Conservation (phyloP, 2,113 vertebrate genomes). For the Phrynocephalus versicolor region DNA sequence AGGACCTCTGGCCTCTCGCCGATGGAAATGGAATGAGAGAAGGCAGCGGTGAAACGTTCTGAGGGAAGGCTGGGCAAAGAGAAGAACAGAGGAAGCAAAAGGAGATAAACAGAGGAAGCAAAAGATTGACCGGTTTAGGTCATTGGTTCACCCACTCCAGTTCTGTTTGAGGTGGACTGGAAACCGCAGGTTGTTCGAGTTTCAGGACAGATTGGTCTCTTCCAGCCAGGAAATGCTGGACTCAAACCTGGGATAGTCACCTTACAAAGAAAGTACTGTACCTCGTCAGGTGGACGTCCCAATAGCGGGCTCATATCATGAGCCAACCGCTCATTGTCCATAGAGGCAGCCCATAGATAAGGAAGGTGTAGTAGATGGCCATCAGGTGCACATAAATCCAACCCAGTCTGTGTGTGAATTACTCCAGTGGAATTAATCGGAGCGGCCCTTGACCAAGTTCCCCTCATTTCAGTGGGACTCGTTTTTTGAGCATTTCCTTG, state of each 20-base stretch:
- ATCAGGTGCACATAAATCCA: too few relatives aligned
- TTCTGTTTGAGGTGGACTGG: not conserved
- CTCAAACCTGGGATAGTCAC: not conserved
- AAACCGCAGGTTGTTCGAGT: not conserved
- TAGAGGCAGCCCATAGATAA: too few relatives aligned
- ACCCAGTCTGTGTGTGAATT: not conserved
- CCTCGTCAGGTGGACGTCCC: too few relatives aligned
- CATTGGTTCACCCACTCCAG: not conserved
- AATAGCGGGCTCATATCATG: too few relatives aligned
- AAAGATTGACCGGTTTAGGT: not conserved
- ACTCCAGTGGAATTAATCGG: constrained; percentile 30
- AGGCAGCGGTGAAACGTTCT: too few relatives aligned
- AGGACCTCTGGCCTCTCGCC: not conserved
- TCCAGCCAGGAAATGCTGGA: not conserved
- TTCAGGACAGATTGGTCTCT: not conserved
- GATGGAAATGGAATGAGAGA: not conserved
- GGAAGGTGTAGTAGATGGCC: too few relatives aligned
- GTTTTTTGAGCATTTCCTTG: not conserved
- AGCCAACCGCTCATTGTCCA: too few relatives aligned
- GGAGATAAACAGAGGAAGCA: not conserved
- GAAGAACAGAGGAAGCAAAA: not conserved
- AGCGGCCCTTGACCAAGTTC: not conserved
- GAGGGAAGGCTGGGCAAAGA: not conserved
- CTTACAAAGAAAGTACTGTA: not conserved
- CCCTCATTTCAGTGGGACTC: not conserved